Base-by-base conservation (phyloP, 2,888 invertebrate species). In the Hyposoter dolosus region DNA sequence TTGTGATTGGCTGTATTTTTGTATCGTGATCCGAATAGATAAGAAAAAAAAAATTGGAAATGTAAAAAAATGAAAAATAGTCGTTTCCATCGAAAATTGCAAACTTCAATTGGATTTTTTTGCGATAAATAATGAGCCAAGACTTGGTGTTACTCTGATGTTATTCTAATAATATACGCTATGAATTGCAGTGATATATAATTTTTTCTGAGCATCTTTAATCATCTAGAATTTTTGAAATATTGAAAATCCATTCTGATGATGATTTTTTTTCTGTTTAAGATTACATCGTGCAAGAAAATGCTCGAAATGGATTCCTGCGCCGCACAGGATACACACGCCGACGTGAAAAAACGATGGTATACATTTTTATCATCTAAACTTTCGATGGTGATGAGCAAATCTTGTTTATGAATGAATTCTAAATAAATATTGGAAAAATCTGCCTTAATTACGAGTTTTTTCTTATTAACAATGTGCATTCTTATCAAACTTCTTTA, bases 141-240 rank as follows among this genome's bases (percentile, higher is more conserved):
- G 7, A 43, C 17, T 17, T 1, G 66, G 60, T 56, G 10, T 79
- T 28, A 32, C 50, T 47, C 87, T 90, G 89, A 91, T 91, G 90
- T 56, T 85, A 82, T 74, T 50, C 50, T 32, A 88, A 87, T 89
- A 90, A 90, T 90, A 90, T 90, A 90, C 90, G 90, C 90, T 87
- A 90, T 89, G 90, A 90, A 69, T 40, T 79, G 9, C 65, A 40
- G 85, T 90, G 90, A 90, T 88, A 88, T 87, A 45, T 75, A 69
- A 72, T 65, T 77, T 82, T 79, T 85, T 85, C 90, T 90, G 89
- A 90, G 71, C 23, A 80, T 75, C 68, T 19, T 32, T 40, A 15
- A 10, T 50, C 10, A 63, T 75, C 47, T 71, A 63, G 40, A 43
- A 74, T 47, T 77, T 50, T 81, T 15, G 10, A 50, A 63, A 83